Evolutionary conservation across 2,113 vertebrate species (phyloP).

Genomic region (Peromyscus leucopus): DNA sequence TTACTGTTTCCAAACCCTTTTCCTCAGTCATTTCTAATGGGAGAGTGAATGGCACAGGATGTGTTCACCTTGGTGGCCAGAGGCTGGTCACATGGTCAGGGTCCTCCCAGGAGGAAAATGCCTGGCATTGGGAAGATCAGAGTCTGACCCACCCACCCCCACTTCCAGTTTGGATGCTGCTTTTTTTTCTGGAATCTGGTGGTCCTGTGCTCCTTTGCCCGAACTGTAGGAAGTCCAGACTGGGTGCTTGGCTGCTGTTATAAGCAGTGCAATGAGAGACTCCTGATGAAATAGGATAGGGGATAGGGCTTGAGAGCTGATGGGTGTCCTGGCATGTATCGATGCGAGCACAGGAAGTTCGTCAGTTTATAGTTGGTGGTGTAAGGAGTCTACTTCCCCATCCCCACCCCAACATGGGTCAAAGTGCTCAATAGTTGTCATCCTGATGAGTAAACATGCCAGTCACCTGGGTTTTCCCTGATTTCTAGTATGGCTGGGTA

Average conservation of each 20-base stretch:
- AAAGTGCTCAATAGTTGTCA: neutral
- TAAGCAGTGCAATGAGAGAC: rapidly evolving
- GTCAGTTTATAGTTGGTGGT: neutral
- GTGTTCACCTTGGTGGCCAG: neutral
- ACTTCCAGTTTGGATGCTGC: neutral
- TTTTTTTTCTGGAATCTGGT: neutral
- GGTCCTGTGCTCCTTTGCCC: neutral
- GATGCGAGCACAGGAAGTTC: neutral
- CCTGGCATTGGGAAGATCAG: neutral
- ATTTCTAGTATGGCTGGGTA: neutral
- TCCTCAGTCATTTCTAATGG: rapidly evolving
- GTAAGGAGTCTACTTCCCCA: neutral
- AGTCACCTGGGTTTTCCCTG: neutral
- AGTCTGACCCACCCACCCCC: too few species aligned
- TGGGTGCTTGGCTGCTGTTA: neutral
- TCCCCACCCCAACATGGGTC: neutral
- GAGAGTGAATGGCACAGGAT: neutral
- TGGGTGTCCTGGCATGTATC: neutral
- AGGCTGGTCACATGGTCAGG: neutral
- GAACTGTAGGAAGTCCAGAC: neutral
- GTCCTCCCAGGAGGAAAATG: neutral
- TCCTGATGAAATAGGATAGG: neutral
- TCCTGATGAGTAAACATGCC: neutral
- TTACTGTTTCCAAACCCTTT: neutral
- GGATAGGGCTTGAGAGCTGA: neutral